phyloP scores from a whole-genome alignment of 2,797 vertebrate genomes.

The Phoeniculus purpureus region DNA sequence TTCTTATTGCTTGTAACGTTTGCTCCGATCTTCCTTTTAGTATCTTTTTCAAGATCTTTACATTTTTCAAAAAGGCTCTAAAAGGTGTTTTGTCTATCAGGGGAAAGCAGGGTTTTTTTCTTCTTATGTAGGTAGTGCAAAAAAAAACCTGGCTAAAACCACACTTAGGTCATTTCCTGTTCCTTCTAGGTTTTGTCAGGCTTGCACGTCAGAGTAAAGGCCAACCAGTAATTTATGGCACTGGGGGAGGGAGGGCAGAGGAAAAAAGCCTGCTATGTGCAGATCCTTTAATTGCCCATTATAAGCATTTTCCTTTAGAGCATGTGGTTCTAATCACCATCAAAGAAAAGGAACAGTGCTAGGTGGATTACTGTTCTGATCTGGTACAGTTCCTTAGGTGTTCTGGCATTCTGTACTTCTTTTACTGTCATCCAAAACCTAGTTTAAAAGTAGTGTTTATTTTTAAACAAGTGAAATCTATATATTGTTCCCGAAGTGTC shows the following conservation, averaged over 20 bases:
- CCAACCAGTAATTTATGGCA: slow-evolving; percentile 64
- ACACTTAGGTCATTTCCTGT: slow-evolving; percentile 69
- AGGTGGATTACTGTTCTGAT: slow-evolving; percentile 45
- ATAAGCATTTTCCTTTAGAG: slow-evolving; percentile 54
- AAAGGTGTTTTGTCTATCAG: slow-evolving; percentile 24
- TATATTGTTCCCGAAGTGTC: not conserved
- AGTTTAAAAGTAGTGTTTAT: not conserved
- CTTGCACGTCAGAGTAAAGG: slow-evolving; percentile 57
- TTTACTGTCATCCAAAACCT: slow-evolving; percentile 9
- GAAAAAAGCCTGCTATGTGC: slow-evolving; percentile 27
- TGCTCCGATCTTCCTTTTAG: not conserved
- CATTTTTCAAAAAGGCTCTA: not conserved
- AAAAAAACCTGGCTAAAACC: slow-evolving; percentile 43
- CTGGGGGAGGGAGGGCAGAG: slow-evolving; percentile 35
- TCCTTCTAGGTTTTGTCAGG: slow-evolving; percentile 70
- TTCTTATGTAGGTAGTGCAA: slow-evolving; percentile 49
- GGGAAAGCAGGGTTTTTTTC: not conserved
- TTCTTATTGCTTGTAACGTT: not conserved
- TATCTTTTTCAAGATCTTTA: not conserved
- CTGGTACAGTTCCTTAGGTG: not conserved
- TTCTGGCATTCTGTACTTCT: not conserved
- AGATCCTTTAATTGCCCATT: slow-evolving; percentile 63
- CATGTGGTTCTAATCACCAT: slow-evolving; percentile 65
- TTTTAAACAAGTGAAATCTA: slow-evolving; percentile 11
- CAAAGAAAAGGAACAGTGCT: slow-evolving; percentile 42